Evolutionary conservation across 2,113 vertebrate species (phyloP), one percentile per base, ranked within the genome.

Genomic region (Cebus imitator): DNA sequence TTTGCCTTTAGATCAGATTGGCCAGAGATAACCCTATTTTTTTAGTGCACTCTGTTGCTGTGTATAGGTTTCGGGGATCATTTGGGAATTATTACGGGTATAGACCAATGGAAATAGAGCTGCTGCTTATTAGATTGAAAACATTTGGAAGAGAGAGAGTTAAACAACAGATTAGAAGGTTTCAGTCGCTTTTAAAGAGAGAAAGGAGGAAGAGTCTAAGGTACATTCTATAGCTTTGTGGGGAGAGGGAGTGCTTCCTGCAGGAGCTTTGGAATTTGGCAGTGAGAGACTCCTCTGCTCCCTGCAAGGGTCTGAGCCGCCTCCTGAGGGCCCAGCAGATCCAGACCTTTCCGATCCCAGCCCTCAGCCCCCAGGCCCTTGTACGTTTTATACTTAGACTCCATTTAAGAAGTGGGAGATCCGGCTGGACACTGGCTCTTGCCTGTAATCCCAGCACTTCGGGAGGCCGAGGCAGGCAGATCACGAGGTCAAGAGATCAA

Each of bases 1-100:
- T 93, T 55, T 97, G 37, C 80, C 68, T 45, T 40, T 86, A 68
- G 48, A 40, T 55, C 50, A 50, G 37, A 45, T 48, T 78, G 68
- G 40, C 75, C 30, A 90, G 68, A 93, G 75, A 68, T 52, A 90
- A 48, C 50, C 6, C 6, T n/a, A 0, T 72, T 78, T 55, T 82
- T 78, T 37, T 40, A 17, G 52, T 21, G 27, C 0, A 7, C 20
- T 40, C 52, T 87, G 45, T 66, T 37, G 5, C 52, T 64, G 0
- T 55, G 7, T 85, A 18, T 92, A 80, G 75, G 16, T 78, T 94
- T 93, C 6, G 55, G 57, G n/a, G 48, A 11, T 20, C 30, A n/a
- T 40, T 52, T 61, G 87, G 90, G 43, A 96, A 82, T 23, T 70
- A 80, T 73, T 52, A 8, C 8, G 73, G 37, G 8, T 58, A 12